Base-by-base conservation (phyloP, 2,888 invertebrate genomes). In the Cataglyphis livida region DNA sequence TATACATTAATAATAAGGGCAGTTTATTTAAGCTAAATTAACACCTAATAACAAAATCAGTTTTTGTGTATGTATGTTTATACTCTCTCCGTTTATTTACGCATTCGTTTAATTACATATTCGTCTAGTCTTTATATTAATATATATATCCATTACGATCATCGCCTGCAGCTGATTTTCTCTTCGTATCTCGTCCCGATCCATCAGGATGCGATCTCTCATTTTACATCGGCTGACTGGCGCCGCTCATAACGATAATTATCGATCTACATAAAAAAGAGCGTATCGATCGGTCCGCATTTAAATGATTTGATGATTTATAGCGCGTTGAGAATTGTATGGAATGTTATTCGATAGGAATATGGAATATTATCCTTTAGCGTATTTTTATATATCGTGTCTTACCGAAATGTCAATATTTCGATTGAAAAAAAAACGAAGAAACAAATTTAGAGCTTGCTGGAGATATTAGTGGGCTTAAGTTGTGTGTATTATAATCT, bases 171-270 rank as follows among this genome's bases (percentile, higher is more conserved):
- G 28, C 35, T 21, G 76, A 82, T 82, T 89, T 85, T 74, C 83
- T 78, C 71, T 78, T 76, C 73, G 59, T 54, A 41, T 9, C 25
- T 21, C 38, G 10, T 44, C 18, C 10, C 15, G 28, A 44, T 59
- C 64, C 66, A 71, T 82, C 83, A 87, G 6, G 85, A 82, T 88
- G 57, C 32, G 75, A 84, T 90, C 88, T 89, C 84, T 85, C 85
- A 81, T 87, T 70, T 74, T 82, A 18, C 61, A 54, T 57, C 85
- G 87, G 87, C 91, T 28, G 28, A 88, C 92, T 92, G 93, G 91
- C 92, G 92, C 93, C 93, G 90, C 90, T 90, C 88, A 71, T 89
- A 91, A 93, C 89, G 89, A 93, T 91, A 90, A 93, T 93, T 92
- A 92, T 92, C 91, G 89, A 90, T 91, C 89, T 85, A 82, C 84